Evolutionary conservation across 2,888 invertebrate genomes (phyloP), one percentile per base, ranked within the genome.

Genomic region (Pseudeuparius sepicola): DNA sequence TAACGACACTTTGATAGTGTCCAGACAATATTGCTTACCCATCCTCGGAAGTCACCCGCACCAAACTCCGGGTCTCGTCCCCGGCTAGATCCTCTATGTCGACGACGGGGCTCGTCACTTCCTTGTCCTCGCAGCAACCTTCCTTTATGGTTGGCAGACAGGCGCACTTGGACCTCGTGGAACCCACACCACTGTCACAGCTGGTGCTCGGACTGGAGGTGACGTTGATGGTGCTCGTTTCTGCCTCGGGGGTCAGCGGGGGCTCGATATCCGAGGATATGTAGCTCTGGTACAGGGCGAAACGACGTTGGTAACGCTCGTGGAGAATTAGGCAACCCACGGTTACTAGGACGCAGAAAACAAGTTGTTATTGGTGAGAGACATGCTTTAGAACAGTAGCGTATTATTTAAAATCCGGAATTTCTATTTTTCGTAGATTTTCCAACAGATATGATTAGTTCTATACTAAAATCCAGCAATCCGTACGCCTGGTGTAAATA

Each of bases 281-380:
- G 39, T 76, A 78, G 11, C 72, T 68, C 1, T 74, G 59, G 54
- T 77, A 78, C 47, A 73, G 73, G n/a, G 74, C 71, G 48, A 75
- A 75, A 41, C 80, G 75, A 23, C 77, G 71, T 29, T 78, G 74
- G 56, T 82, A 83, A 18, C 92, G 70, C 53, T 88, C 82, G 61
- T 88, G 86, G 36, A 90, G 61, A 16, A 89, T 78, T 37, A 92
- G 66, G 52, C 85, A 84, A 2, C 84, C 82, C 3, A 83, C 71
- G 1, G 87, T 84, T 29, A 88, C 84, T 77, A 60, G 4, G 56
- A 31, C 10, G 10, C 2, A 17, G 17, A 29, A 29, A 29, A 29
- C n/a, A 7, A 20, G n/a, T 20, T 6, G n/a, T 20, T 20, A 6
- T 20, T 20, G 20, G 6, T n/a, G 20, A n/a, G n/a, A 20, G n/a